These are phyloP conservation scores for Microcebus ravelobensis DNA, from an alignment of 2,113 vertebrate species.

Conservation along the genomic window DNA sequence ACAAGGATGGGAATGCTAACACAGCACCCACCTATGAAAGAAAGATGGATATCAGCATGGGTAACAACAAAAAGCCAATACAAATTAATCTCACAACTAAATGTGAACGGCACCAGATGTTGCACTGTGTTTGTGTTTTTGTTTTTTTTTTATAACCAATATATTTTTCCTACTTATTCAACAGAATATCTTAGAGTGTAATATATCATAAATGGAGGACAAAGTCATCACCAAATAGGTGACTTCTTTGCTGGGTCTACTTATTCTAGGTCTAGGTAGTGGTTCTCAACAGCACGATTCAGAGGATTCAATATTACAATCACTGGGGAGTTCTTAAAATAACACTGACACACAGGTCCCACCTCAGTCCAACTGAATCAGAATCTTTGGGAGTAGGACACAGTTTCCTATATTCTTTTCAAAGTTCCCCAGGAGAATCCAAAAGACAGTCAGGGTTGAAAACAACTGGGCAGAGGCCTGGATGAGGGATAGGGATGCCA, in stretches of 20 bases:
- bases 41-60: slow-evolving; percentile 37
- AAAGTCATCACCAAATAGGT: slow-evolving; percentile 4
- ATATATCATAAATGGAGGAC: background rate
- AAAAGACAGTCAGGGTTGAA: background rate
- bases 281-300: background rate
- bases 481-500: background rate
- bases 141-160: background rate
- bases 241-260: background rate
- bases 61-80: slow-evolving; percentile 6
- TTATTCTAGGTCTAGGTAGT: slow-evolving; percentile 45
- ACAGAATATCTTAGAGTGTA: slow-evolving; percentile 36
- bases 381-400: background rate
- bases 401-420: slow-evolving; percentile 11
- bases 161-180: slow-evolving; percentile 44
- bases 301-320: background rate
- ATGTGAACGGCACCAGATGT: background rate
- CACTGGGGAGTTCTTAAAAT: background rate
- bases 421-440: background rate
- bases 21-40: slow-evolving; percentile 91
- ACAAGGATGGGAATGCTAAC: slow-evolving; percentile 94
- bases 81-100: slow-evolving; percentile 25
- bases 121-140: background rate
- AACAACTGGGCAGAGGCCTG: background rate
- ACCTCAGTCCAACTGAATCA: background rate
- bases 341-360: background rate